Base-by-base conservation (phyloP, 2,888 invertebrate species). In the Tuberolachnus salignus region DNA sequence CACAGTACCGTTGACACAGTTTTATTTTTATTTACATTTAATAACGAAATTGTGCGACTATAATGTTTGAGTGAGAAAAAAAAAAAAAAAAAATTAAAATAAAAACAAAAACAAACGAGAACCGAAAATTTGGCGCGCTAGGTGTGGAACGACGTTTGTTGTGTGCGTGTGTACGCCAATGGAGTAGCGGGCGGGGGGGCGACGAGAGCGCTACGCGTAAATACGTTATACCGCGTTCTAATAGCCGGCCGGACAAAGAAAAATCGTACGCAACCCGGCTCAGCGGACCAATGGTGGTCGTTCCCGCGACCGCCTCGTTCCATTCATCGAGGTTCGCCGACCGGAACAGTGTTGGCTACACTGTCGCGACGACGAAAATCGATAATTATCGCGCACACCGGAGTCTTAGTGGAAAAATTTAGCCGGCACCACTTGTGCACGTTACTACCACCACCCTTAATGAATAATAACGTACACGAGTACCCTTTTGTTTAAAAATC, bases 101-200 rank as follows among this genome's bases (percentile, higher is more conserved):
- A 59, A 69, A 78, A 21, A 69, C 16, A 21, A 59, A 23, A 59
- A 26, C 16, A 9, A 23, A 49, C 53, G 51, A 61, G n/a, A n/a
- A n/a, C n/a, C 46, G 49, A 78, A 34, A 78, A 78, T 51, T 78
- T 78, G 78, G 78, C 78, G 78, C 78, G 78, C 69, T 78, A 69
- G 59, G 69, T 69, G 78, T 67, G 59, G 67, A 61, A 72, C 72
- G 46, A 69, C 78, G 51, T 69, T 69, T 51, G 69, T 59, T 49
- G 19, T 51, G 34, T 69, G 51, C 42, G 78, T 51, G 59, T 69
- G 59, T 67, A 59, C 44, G 66, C 55, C 49, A 42, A 51, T 49
- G 57, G 59, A 49, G 1, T 1, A 67, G 34, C n/a, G 10, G 0
- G 8, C 1, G 46, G 74, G 46, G 34, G 9, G 53, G 42, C 14